These are phyloP conservation scores for Lophura nycthemera DNA, from an alignment of 2,113 vertebrate genomes.

Conservation along the genomic window DNA sequence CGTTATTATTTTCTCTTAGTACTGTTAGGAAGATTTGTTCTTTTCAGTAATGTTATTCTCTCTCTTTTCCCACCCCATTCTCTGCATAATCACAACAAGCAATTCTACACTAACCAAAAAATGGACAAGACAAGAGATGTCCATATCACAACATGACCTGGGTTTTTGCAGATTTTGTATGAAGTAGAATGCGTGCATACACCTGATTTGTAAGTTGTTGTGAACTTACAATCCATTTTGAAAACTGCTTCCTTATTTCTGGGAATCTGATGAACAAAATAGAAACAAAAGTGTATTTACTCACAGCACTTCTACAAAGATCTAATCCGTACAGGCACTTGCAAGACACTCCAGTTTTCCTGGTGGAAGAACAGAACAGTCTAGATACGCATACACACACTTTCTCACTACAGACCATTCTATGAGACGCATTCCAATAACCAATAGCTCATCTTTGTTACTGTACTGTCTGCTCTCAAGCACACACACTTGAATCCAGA, in stretches of 20 bases:
- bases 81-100: not conserved
- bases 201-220: not conserved
- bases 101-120: not conserved
- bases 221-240: not conserved
- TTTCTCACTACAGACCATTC: not conserved
- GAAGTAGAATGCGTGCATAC: not conserved
- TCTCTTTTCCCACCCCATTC: accelerated
- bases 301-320: not conserved
- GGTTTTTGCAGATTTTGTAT: not conserved
- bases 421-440: not conserved
- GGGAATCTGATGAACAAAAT: not conserved
- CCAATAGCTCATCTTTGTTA: not conserved
- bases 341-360: not conserved
- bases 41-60: not conserved
- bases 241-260: not conserved
- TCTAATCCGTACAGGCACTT: not conserved
- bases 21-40: not conserved
- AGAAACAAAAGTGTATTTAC: not conserved
- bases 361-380: not conserved
- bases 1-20: not conserved
- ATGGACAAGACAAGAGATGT: not conserved
- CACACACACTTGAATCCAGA: not conserved
- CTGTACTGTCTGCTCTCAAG: not conserved
- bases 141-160: not conserved
- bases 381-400: not conserved